These are phyloP conservation scores for Tyria jacobaeae DNA, from an alignment of 2,888 invertebrate species.

Conservation along the genomic window DNA sequence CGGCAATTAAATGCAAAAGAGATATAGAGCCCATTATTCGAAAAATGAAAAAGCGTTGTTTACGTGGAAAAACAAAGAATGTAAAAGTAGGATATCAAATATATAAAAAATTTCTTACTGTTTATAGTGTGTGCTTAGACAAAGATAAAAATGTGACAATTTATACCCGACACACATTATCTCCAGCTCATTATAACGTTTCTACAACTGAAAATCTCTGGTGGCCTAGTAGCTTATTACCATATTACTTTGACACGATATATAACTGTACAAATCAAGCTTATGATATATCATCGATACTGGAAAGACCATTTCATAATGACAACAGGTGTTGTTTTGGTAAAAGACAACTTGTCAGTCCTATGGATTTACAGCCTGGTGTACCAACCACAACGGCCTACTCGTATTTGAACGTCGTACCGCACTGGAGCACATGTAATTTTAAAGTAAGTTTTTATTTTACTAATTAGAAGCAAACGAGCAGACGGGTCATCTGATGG, in stretches of 20 bases:
- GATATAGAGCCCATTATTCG: constrained; percentile 40
- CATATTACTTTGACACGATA: constrained; percentile 49
- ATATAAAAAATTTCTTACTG: constrained; percentile 32
- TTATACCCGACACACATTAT: constrained; percentile 52
- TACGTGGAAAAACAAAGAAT: constrained; percentile 43
- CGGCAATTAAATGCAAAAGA: constrained; percentile 57
- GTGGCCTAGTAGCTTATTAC: constrained; percentile 40
- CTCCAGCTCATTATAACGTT: constrained; percentile 36
- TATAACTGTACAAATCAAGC: constrained; percentile 59
- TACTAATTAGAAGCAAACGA: too few species aligned
- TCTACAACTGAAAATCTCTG: constrained; percentile 37
- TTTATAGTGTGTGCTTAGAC: constrained; percentile 64
- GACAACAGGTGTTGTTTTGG: constrained; percentile 60
- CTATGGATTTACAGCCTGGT: constrained; percentile 62
- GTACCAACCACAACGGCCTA: constrained; percentile 58
- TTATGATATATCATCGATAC: constrained; percentile 32
- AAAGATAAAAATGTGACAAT: constrained; percentile 49
- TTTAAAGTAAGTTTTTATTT: constrained; percentile 44
- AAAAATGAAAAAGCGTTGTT: constrained; percentile 45
- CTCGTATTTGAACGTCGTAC: constrained; percentile 62
- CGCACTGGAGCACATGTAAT: constrained; percentile 69
- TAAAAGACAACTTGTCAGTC: constrained; percentile 62
- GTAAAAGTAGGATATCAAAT: constrained; percentile 54
- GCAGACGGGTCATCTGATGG: too few species aligned
- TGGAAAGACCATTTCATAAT: constrained; percentile 41